Percentiles rank a stretch among this genome's conserved stretches.
Evolutionary conservation across 2,888 invertebrate genomes (phyloP).

Genomic region (Stictocephala bisonia): DNA sequence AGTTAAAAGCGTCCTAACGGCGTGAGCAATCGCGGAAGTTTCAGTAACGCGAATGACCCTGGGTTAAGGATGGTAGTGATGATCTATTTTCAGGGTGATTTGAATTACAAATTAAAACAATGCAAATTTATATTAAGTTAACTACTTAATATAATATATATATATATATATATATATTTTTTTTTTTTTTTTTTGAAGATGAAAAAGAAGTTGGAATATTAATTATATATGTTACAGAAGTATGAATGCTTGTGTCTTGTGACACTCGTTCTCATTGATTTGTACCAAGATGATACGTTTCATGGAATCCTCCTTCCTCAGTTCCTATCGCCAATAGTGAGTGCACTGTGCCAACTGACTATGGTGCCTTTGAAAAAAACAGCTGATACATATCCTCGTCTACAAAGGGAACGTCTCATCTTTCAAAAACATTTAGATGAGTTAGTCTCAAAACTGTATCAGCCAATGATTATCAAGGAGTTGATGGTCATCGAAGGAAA

Average conservation of each 20-base stretch:
- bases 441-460: slow-evolving; percentile 68
- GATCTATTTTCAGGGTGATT: too few species aligned
- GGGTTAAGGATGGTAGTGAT: too few species aligned
- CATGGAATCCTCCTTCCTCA: slow-evolving; percentile 70
- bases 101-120: too few species aligned
- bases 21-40: too few species aligned
- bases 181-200: too few species aligned
- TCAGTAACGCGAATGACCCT: too few species aligned
- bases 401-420: slow-evolving; percentile 14
- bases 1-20: too few species aligned
- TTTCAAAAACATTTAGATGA: slow-evolving; percentile 9
- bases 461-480: slow-evolving; percentile 74
- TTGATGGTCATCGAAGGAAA: slow-evolving; percentile 73
- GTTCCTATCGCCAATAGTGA: slow-evolving; percentile 72
- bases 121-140: too few species aligned
- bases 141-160: too few species aligned
- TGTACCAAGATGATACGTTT: slow-evolving; percentile 68
- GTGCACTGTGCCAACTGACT: slow-evolving; percentile 75
- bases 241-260: slow-evolving; percentile 65
- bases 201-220: too few species aligned
- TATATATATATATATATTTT: too few species aligned
- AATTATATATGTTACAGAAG: slow-evolving; percentile 60
- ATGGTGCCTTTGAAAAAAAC: slow-evolving; percentile 76
- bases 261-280: slow-evolving; percentile 67
- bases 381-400: slow-evolving; percentile 56